phyloP scores from a whole-genome alignment of 2,797 vertebrate genomes.

The Triplophysa yarkandensis region DNA sequence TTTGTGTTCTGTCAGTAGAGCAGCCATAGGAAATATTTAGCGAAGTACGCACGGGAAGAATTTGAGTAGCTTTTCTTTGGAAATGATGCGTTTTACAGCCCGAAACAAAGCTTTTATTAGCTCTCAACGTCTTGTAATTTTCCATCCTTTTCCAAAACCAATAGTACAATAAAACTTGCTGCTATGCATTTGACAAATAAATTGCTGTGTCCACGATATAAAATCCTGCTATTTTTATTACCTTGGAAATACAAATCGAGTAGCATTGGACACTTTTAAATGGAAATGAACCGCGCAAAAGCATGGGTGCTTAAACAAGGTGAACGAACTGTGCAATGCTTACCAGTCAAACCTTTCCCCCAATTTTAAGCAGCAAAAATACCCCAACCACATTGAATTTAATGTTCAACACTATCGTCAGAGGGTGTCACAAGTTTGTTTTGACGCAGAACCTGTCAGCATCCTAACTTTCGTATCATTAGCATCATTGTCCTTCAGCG shows the following conservation, averaged over 20 bases:
- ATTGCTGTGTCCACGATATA: background rate
- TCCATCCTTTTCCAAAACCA: slow-evolving; percentile 29
- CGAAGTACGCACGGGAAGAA: slow-evolving; percentile 33
- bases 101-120: slow-evolving; percentile 17
- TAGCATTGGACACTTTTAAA: background rate
- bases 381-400: background rate
- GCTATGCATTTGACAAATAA: background rate
- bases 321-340: background rate
- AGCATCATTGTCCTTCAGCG: background rate
- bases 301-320: background rate
- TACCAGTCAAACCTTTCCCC: background rate
- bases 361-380: background rate
- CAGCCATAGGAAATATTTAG: background rate
- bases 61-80: slow-evolving; percentile 29
- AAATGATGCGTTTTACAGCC: slow-evolving; percentile 41
- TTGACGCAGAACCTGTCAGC: slow-evolving; percentile 6
- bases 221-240: background rate
- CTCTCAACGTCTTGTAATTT: slow-evolving; percentile 17
- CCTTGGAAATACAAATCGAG: background rate
- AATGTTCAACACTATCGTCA: background rate
- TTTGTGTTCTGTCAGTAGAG: slow-evolving; percentile 19
- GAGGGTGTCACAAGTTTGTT: background rate
- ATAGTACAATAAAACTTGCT: slow-evolving; percentile 17
- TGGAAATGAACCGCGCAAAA: too few relatives aligned
- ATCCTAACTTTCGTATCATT: background rate